A percentile compares a stretch with the other conserved stretches of the same genome.
These are phyloP conservation scores for Nyctibius grandis DNA, from an alignment of 2,797 vertebrate genomes.

Conservation along the genomic window DNA sequence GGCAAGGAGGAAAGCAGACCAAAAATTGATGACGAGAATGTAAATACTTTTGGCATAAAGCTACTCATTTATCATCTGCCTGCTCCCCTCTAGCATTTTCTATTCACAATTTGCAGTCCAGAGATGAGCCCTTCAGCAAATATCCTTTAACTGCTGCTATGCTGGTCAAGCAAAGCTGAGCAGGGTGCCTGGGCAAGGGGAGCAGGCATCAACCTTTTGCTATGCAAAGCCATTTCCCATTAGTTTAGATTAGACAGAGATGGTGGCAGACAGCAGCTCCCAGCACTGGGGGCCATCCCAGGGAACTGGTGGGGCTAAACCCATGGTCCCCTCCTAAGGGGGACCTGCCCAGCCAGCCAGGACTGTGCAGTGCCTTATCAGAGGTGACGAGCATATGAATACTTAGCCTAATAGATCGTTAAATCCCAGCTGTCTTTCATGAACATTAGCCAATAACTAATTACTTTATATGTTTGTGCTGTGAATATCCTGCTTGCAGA, in stretches of 20 bases:
- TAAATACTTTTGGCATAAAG: background rate
- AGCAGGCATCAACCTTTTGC: background rate
- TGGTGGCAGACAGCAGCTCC: accelerated
- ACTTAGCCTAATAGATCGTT: accelerated
- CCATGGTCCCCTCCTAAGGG: accelerated
- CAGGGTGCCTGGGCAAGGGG: background rate
- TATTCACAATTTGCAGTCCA: background rate
- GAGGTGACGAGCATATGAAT: background rate
- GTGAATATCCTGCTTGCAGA: background rate
- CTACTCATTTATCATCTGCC: background rate
- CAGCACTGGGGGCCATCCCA: no score
- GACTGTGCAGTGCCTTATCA: background rate
- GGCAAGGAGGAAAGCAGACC: background rate
- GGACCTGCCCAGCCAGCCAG: background rate
- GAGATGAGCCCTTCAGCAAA: background rate
- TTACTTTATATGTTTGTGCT: background rate
- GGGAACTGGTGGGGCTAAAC: background rate
- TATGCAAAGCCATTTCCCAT: background rate
- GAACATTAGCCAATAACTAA: background rate
- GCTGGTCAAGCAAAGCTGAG: background rate
- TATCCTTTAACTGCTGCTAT: background rate
- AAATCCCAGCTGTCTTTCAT: background rate
- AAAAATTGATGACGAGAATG: background rate
- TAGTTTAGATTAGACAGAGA: background rate
- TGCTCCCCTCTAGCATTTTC: background rate